Base-by-base conservation (phyloP, 2,113 vertebrate genomes). In the Psittacula cyanocephala region DNA sequence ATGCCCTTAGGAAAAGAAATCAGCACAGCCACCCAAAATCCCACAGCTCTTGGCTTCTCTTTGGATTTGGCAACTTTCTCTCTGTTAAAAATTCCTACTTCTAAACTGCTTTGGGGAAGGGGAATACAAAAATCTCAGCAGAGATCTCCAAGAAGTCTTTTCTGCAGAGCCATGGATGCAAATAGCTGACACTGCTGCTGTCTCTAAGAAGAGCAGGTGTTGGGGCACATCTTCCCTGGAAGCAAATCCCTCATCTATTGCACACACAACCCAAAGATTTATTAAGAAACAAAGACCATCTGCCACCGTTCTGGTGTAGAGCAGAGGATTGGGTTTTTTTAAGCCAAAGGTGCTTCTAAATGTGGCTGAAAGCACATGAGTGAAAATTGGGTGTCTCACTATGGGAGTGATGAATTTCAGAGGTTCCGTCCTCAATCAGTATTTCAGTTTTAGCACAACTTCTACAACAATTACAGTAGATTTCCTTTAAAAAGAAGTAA, bases 281-380 rank as follows among this genome's bases (percentile, higher is more conserved):
- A 96, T 96, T 96, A 96, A 80, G 88, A 81, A 84, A 93, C 67
- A 55, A 92, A 88, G 93, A 82, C 96, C 94, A 94, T 96, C 96
- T 97, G 96, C 52, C 72, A 76, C 49, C 24, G 68, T 41, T 80
- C 81, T 59, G 60, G 13, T 81, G 41, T 13, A 39, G 31, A 80
- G 69, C 68, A 91, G 63, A 18, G 75, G 64, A 68, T 28, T 62
- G 44, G 46, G 46, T 31, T 59, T 71, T 89, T 37, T 86, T 33
- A 90, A 79, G 86, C 80, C 80, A 87, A 91, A 89, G 77, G 62
- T 81, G 70, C 44, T 91, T 46, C 63, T 88, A 68, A 86, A 91
- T 67, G 57, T 79, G 69, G 88, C 80, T 85, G 86, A 83, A 88
- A 81, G 65, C 60, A 67, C 47, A 49, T 70, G 75, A 89, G 50